These are phyloP conservation scores for Rhingia rostrata DNA, from an alignment of 2,888 invertebrate species.

Conservation along the genomic window DNA sequence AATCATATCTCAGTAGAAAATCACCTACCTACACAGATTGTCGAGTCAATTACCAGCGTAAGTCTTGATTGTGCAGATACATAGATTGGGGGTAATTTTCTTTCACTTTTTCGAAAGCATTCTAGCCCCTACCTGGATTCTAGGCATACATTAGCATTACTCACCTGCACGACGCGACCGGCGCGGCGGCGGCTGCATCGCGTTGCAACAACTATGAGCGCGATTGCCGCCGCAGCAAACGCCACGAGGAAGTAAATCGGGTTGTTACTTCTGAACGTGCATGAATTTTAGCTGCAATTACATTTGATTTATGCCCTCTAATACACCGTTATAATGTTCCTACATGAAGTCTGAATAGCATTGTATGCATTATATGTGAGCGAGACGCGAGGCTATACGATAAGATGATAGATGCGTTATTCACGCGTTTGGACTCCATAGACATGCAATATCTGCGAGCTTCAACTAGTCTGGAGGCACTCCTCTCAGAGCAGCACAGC, in stretches of 20 bases:
- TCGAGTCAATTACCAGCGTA: conserved; percentile 33
- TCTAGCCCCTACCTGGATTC: conserved; percentile 46
- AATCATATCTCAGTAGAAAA: conserved; percentile 22
- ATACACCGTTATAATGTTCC: conserved; percentile 65
- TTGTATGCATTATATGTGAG: neutral
- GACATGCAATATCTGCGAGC: conserved; percentile 3
- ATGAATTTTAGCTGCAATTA: conserved; percentile 67
- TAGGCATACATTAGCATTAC: conserved; percentile 45
- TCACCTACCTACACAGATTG: conserved; percentile 32
- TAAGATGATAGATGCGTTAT: conserved; percentile 46
- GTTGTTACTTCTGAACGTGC: conserved; percentile 54
- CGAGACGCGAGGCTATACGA: neutral
- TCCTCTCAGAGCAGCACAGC: neutral
- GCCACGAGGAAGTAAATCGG: conserved; percentile 53
- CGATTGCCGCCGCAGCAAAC: conserved; percentile 16
- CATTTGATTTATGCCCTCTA: conserved; percentile 69
- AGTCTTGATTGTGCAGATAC: conserved; percentile 41
- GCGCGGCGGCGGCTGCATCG: neutral
- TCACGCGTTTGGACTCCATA: conserved; percentile 1
- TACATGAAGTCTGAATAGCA: conserved; percentile 43
- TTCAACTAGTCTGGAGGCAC: conserved; percentile 27
- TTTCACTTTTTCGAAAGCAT: conserved; percentile 64
- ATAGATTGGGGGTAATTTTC: conserved; percentile 52
- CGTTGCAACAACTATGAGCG: neutral
- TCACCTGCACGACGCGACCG: conserved; percentile 25